Conservation (phyloP, 2,888 invertebrate genomes). For the Psococerastis gibbosa region DNA sequence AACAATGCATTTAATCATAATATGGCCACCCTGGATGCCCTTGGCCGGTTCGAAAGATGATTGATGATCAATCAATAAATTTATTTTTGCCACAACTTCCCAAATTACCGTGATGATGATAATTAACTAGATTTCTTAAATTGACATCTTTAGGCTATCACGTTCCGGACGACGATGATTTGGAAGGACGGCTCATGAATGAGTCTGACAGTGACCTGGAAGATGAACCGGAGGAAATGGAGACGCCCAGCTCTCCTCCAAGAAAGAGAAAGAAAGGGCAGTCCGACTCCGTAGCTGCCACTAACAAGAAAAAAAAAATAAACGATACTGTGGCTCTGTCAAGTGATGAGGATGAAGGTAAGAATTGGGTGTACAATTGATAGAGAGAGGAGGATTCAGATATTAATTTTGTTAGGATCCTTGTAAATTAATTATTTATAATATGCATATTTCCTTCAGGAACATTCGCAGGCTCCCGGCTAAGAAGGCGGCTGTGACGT, state of each 20-base stretch:
- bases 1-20: too few species aligned
- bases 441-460: too few species aligned
- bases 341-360: conserved; percentile 22
- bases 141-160: conserved; percentile 36
- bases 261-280: conserved; percentile 14
- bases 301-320: conserved; percentile 9
- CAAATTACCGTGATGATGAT: too few species aligned
- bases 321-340: conserved; percentile 14
- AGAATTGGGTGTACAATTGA: too few species aligned
- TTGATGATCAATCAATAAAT: too few species aligned
- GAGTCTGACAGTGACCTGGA: conserved; percentile 34
- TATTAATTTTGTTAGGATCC: conserved; percentile 19
- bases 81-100: too few species aligned
- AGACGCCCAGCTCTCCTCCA: conserved; percentile 8
- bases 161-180: conserved; percentile 30
- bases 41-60: too few species aligned
- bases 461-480: too few species aligned
- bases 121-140: too few species aligned
- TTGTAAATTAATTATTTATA: conserved; percentile 8
- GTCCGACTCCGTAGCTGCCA: too few species aligned
- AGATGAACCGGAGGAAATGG: conserved; percentile 29
- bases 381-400: conserved; percentile 22
- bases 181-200: background rate
- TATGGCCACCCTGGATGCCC: too few species aligned
- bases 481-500: too few species aligned